A percentile compares a stretch with the other conserved stretches of the same genome.
Conservation (phyloP, 2,888 invertebrate species). For the Altica lythri region DNA sequence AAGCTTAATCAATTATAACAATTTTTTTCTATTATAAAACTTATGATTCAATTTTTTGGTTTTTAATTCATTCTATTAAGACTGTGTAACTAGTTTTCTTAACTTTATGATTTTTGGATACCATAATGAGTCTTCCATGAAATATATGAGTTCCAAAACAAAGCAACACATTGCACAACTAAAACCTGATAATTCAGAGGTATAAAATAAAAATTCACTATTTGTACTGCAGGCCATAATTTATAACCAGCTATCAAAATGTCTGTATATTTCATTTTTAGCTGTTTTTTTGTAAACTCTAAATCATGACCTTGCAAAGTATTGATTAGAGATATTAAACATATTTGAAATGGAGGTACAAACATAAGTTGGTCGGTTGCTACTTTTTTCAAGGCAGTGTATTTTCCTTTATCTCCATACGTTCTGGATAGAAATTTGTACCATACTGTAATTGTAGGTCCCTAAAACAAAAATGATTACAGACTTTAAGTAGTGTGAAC, state of each 20-base stretch:
- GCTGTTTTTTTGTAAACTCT: slow-evolving; percentile 60
- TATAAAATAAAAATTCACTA: slow-evolving; percentile 81
- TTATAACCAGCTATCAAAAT: slow-evolving; percentile 71
- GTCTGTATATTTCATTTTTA: slow-evolving; percentile 65
- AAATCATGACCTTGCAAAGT: slow-evolving; percentile 64
- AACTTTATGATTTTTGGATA: no score
- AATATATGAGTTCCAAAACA: slow-evolving; percentile 86
- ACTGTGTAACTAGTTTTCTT: no score
- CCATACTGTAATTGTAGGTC: slow-evolving; percentile 71
- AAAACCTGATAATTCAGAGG: slow-evolving; percentile 84
- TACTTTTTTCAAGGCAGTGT: slow-evolving; percentile 68
- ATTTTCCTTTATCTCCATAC: slow-evolving; percentile 27
- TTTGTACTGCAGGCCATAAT: slow-evolving; percentile 84
- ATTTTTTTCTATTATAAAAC: no score
- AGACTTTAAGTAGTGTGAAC: no score
- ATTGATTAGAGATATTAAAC: slow-evolving; percentile 65
- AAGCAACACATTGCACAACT: slow-evolving; percentile 75
- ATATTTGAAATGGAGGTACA: slow-evolving; percentile 69
- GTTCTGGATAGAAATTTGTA: slow-evolving; percentile 62
- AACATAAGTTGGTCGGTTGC: slow-evolving; percentile 73
- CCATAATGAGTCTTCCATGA: slow-evolving; percentile 68
- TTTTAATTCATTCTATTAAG: no score
- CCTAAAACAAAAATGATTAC: slow-evolving; percentile 56
- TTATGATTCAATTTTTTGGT: no score
- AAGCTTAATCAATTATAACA: no score